Evolutionary conservation across 2,113 vertebrate species (phyloP).

Genomic region (Kryptolebias marmoratus): DNA sequence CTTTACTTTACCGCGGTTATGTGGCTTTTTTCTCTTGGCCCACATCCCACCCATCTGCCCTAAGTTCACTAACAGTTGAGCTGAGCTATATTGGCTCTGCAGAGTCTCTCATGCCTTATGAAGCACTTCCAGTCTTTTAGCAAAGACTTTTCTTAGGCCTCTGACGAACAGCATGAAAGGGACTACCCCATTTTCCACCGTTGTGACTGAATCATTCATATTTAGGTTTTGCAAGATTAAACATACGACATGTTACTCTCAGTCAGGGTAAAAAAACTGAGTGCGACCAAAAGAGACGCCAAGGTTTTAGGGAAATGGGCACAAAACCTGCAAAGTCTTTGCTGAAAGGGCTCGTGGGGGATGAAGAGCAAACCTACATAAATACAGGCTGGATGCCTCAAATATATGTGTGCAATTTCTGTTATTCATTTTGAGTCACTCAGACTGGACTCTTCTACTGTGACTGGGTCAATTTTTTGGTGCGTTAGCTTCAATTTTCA

Average conservation of each 20-base stretch:
- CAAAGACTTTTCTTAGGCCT: slow-evolving; percentile 40
- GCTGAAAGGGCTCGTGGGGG: slow-evolving; percentile 20
- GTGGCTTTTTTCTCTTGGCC: slow-evolving; percentile 31
- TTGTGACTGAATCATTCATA: slow-evolving; percentile 74
- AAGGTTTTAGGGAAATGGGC: slow-evolving; percentile 39
- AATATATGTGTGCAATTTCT: slow-evolving; percentile 1
- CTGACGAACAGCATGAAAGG: slow-evolving; percentile 39
- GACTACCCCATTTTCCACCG: slow-evolving; percentile 37
- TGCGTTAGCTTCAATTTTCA: slow-evolving; percentile 28
- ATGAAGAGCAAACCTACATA: slow-evolving; percentile 6
- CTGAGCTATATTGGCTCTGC: slow-evolving; percentile 29
- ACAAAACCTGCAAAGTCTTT: slow-evolving; percentile 13
- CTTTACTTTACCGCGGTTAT: slow-evolving; percentile 35
- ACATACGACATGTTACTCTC: slow-evolving; percentile 68
- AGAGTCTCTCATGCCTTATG: slow-evolving; percentile 23
- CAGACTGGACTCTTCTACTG: slow-evolving; percentile 19
- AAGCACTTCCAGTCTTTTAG: slow-evolving; percentile 16
- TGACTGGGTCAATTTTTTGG: slow-evolving; percentile 26
- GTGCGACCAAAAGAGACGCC: slow-evolving; percentile 43
- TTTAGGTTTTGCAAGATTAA: slow-evolving; percentile 71
- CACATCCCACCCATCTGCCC: slow-evolving; percentile 25
- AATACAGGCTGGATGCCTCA: background rate
- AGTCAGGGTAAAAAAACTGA: slow-evolving; percentile 53
- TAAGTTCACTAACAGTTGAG: slow-evolving; percentile 12
- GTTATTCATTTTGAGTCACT: slow-evolving; percentile 23